phyloP scores from a whole-genome alignment of 2,888 invertebrate genomes.

The Lasioglossum zephyrum region DNA sequence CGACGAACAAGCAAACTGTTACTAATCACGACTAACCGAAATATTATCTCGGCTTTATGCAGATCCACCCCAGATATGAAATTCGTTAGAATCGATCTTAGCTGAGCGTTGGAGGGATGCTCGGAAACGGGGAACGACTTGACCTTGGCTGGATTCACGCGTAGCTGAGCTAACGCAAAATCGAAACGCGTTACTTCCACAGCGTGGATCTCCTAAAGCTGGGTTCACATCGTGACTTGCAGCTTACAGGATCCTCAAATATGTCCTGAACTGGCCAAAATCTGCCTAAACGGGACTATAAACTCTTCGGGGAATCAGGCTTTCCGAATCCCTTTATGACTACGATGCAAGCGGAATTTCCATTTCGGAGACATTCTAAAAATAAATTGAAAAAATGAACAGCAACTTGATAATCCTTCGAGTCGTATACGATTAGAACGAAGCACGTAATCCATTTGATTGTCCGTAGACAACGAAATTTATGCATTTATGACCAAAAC shows the following conservation, averaged over 20 bases:
- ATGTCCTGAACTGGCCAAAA: background rate
- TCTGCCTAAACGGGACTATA: constrained; percentile 2
- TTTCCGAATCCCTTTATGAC: background rate
- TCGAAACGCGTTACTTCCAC: constrained; percentile 85
- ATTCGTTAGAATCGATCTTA: constrained; percentile 75
- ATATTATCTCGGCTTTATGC: constrained; percentile 59
- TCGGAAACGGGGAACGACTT: constrained; percentile 82
- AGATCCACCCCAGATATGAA: constrained; percentile 67
- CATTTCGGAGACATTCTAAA: background rate
- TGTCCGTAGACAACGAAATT: background rate
- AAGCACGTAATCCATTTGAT: no score
- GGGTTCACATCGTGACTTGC: constrained; percentile 79
- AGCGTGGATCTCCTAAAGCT: constrained; percentile 84
- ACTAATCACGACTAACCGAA: constrained; percentile 49
- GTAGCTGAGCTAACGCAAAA: constrained; percentile 85
- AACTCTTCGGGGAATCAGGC: background rate
- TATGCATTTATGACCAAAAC: no score
- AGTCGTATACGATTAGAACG: no score
- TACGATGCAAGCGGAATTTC: background rate
- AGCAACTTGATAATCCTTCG: background rate
- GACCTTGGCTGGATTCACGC: constrained; percentile 85
- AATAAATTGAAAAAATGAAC: background rate
- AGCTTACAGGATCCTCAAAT: constrained; percentile 45
- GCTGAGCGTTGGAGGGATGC: constrained; percentile 75
- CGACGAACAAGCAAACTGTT: constrained; percentile 8